Conservation (phyloP, 2,888 invertebrate species). For the Limenitis camilla region DNA sequence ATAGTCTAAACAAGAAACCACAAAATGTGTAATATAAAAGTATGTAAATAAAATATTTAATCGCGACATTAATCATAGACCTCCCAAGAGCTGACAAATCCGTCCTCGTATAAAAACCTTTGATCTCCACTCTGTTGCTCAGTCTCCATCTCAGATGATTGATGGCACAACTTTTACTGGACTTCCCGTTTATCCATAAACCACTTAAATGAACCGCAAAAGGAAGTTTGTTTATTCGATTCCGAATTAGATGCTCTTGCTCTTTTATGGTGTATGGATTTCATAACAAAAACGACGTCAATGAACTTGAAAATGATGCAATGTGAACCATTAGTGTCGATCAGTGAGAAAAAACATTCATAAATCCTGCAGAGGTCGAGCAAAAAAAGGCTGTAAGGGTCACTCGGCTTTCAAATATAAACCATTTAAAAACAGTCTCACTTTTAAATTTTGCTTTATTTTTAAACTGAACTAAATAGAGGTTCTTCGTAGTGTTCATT, state of each 20-base stretch:
- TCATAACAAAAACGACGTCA: not conserved
- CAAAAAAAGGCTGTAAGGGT: too few relatives aligned
- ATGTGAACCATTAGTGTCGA: too few relatives aligned
- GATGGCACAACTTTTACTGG: conserved; percentile 17
- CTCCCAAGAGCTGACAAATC: conserved; percentile 4
- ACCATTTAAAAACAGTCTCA: too few relatives aligned
- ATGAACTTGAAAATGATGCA: too few relatives aligned
- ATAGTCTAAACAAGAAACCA: too few relatives aligned
- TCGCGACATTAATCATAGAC: not conserved
- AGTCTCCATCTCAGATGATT: conserved; percentile 24
- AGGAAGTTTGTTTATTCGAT: conserved; percentile 17
- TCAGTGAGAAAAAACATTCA: too few relatives aligned
- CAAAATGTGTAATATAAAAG: too few relatives aligned
- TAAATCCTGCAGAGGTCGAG: too few relatives aligned
- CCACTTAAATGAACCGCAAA: conserved; percentile 19
- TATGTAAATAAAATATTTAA: not conserved
- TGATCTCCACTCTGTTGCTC: conserved; percentile 20
- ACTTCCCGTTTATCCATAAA: conserved; percentile 23
- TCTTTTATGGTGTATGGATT: conserved; percentile 3
- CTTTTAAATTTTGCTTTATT: too few relatives aligned
- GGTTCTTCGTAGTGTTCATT: too few relatives aligned
- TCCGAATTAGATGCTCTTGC: conserved; percentile 4
- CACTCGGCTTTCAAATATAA: too few relatives aligned
- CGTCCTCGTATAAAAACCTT: conserved; percentile 14
- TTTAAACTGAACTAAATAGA: too few relatives aligned